These are phyloP conservation scores for Aix galericulata DNA, from an alignment of 2,113 vertebrate species.

Conservation along the genomic window DNA sequence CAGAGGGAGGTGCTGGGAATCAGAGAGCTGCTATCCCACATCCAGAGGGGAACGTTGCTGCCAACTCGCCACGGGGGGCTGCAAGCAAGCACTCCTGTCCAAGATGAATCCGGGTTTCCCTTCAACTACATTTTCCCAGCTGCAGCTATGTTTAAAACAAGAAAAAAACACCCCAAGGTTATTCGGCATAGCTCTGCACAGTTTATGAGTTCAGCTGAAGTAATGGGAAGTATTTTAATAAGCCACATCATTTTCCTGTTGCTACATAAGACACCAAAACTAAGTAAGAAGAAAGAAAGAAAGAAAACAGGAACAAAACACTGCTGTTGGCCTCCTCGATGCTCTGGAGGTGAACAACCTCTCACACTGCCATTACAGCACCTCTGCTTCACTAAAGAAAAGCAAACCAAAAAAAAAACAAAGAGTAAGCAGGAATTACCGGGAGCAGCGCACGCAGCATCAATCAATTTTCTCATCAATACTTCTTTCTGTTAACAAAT, in stretches of 20 bases:
- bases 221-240: neutral
- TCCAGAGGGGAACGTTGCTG: neutral
- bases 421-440: neutral
- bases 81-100: rapidly evolving
- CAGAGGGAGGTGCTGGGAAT: neutral
- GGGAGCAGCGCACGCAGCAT: neutral
- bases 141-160: neutral
- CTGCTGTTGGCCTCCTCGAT: neutral
- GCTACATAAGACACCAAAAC: neutral
- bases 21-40: neutral
- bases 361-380: neutral
- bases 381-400: neutral
- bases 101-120: neutral
- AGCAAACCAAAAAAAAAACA: neutral
- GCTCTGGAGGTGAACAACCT: neutral
- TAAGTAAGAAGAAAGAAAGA: neutral
- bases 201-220: neutral
- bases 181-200: neutral
- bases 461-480: neutral
- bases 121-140: neutral
- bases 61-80: neutral
- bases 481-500: neutral
- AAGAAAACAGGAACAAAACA: neutral
- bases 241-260: neutral
- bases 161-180: neutral